Evolutionary conservation across 2,888 invertebrate genomes (phyloP).

Genomic region (Diploptera punctata): DNA sequence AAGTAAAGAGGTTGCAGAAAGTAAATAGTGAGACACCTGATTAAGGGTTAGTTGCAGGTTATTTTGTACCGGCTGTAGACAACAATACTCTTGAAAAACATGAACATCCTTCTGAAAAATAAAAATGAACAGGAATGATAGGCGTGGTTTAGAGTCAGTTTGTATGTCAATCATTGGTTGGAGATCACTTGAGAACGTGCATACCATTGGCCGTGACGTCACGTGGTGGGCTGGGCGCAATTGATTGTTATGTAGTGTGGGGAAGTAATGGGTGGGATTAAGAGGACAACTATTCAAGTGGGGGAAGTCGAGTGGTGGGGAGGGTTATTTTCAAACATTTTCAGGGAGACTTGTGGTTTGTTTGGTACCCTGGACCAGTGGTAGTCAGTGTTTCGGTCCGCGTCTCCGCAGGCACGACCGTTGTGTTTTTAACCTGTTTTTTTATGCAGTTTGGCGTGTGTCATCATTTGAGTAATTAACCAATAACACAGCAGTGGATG

Average conservation of each 20-base stretch:
- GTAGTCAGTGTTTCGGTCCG: neutral
- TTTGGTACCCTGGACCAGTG: neutral
- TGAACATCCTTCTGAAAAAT: neutral
- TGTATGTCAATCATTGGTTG: slow-evolving; percentile 24
- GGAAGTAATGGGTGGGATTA: neutral
- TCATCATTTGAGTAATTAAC: neutral
- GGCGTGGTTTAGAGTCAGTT: slow-evolving; percentile 16
- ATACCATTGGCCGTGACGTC: neutral
- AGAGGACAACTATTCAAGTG: neutral
- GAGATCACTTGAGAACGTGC: neutral
- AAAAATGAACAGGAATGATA: slow-evolving; percentile 17
- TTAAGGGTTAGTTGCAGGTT: neutral
- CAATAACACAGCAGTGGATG: no score
- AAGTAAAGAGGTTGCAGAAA: no score
- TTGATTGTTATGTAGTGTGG: neutral
- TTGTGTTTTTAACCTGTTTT: neutral
- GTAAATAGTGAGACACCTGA: no score
- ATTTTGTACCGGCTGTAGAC: neutral
- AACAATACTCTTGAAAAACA: slow-evolving; percentile 1
- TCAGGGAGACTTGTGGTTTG: neutral
- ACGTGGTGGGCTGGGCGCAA: neutral
- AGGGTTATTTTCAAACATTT: neutral
- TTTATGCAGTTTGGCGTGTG: neutral
- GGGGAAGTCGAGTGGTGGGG: neutral
- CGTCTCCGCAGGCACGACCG: neutral